A percentile compares a stretch with the other conserved stretches of the same genome.
These are phyloP conservation scores for Cartodere bifasciata DNA, from an alignment of 2,888 invertebrate species.

Conservation along the genomic window DNA sequence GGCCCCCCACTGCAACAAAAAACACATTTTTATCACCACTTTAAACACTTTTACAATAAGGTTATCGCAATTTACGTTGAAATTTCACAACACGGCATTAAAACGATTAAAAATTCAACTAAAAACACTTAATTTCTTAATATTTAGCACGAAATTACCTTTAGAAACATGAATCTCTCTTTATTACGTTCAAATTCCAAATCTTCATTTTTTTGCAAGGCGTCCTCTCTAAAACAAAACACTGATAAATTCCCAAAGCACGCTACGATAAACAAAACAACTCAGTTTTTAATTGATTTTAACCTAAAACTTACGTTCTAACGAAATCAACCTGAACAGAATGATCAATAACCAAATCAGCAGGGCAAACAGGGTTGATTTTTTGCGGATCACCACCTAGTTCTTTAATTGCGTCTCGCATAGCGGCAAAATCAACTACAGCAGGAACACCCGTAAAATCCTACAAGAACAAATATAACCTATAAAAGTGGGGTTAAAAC, in stretches of 20 bases:
- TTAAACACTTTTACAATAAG: constrained; percentile 7
- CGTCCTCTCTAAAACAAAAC: constrained; percentile 70
- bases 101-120: constrained; percentile 3
- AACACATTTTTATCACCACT: constrained; percentile 11
- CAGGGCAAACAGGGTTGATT: constrained; percentile 95
- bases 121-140: constrained; percentile 6
- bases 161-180: constrained; percentile 90
- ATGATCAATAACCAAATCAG: constrained; percentile 96
- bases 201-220: constrained; percentile 83
- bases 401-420: constrained; percentile 86
- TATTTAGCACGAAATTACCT: constrained; percentile 42
- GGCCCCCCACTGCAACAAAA: constrained; percentile 77
- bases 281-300: neutral
- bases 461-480: constrained; percentile 34
- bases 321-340: constrained; percentile 94
- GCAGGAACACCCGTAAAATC: constrained; percentile 96
- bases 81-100: constrained; percentile 1
- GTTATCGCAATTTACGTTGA: too few species aligned
- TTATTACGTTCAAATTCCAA: constrained; percentile 91
- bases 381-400: constrained; percentile 81
- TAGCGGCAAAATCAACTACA: constrained; percentile 97
- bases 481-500: constrained; percentile 1
- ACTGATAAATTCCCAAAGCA: constrained; percentile 8
- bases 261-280: constrained; percentile 4
- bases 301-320: constrained; percentile 42